phyloP scores from a whole-genome alignment of 2,888 invertebrate species.

The Orchesellides sinensis region DNA sequence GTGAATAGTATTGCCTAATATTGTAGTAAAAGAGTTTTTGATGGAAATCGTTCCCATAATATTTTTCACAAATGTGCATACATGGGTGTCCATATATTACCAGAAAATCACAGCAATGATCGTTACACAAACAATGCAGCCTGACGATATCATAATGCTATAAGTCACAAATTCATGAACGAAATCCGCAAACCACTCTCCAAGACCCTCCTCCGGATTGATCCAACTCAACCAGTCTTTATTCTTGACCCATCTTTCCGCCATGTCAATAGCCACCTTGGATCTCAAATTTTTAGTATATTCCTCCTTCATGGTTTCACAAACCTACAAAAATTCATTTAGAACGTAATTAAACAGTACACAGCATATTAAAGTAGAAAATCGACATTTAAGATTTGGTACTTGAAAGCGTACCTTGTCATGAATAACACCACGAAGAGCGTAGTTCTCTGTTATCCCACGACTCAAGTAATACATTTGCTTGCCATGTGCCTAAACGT shows the following conservation, averaged over 20 bases:
- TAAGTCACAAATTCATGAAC: background rate
- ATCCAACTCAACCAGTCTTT: slow-evolving; percentile 22
- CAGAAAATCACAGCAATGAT: slow-evolving; percentile 36
- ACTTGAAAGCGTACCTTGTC: background rate
- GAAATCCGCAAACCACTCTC: no score
- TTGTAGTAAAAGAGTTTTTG: no score
- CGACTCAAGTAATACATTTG: slow-evolving; percentile 32
- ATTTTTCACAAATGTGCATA: no score
- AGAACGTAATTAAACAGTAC: no score
- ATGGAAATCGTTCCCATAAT: no score
- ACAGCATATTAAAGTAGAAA: no score
- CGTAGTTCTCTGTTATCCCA: slow-evolving; percentile 14
- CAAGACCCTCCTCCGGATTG: background rate
- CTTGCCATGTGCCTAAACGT: background rate
- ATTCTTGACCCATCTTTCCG: slow-evolving; percentile 11
- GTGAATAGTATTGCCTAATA: slow-evolving; percentile 53
- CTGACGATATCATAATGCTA: background rate
- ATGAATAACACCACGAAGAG: background rate
- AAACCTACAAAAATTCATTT: no score
- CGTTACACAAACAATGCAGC: slow-evolving; percentile 5
- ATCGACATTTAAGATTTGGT: background rate
- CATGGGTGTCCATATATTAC: no score
- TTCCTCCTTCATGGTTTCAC: background rate
- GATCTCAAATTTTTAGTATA: background rate
- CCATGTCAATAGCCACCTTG: slow-evolving; percentile 33